These are phyloP conservation scores for Entosphenus tridentatus DNA, from an alignment of 2,113 vertebrate genomes.

Conservation along the genomic window DNA sequence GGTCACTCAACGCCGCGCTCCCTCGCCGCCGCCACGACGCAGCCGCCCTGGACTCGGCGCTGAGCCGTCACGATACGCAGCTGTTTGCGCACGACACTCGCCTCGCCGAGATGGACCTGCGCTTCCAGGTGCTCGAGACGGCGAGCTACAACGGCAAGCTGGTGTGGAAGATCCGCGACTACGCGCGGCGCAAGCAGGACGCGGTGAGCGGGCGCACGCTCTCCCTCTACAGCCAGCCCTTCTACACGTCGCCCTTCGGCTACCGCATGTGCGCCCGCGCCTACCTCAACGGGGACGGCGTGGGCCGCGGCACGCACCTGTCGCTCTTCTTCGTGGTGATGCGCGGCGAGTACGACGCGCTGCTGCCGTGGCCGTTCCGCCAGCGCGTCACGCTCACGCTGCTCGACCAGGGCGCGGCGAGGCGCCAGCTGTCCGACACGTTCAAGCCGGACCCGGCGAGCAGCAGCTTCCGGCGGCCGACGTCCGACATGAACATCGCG, in stretches of 20 bases:
- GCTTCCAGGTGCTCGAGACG: slow-evolving; percentile 8
- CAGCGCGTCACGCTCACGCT: slow-evolving; percentile 39
- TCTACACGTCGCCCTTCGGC: slow-evolving; percentile 16
- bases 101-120: slow-evolving; percentile 7
- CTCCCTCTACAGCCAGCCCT: slow-evolving; percentile 9
- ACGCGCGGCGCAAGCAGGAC: slow-evolving; percentile 4
- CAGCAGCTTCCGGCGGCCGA: slow-evolving; percentile 42
- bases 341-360: slow-evolving; percentile 47
- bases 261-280: slow-evolving; percentile 80
- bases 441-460: slow-evolving; percentile 41
- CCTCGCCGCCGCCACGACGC: no score
- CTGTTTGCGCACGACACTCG: slow-evolving; percentile 2
- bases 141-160: slow-evolving; percentile 6
- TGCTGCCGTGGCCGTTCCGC: slow-evolving; percentile 78
- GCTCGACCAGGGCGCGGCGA: slow-evolving; percentile 45
- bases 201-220: slow-evolving; percentile 3
- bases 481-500: slow-evolving; percentile 44
- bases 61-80: background rate
- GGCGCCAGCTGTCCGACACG: slow-evolving; percentile 29
- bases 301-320: slow-evolving; percentile 53
- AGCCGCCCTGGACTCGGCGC: background rate
- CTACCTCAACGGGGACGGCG: slow-evolving; percentile 69
- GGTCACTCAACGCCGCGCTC: no score
- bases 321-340: slow-evolving; percentile 85
- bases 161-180: slow-evolving; percentile 9